Evolutionary conservation across 2,888 invertebrate genomes (phyloP), one percentile per base, ranked within the genome.

Genomic region (Leptinotarsa haldemani): DNA sequence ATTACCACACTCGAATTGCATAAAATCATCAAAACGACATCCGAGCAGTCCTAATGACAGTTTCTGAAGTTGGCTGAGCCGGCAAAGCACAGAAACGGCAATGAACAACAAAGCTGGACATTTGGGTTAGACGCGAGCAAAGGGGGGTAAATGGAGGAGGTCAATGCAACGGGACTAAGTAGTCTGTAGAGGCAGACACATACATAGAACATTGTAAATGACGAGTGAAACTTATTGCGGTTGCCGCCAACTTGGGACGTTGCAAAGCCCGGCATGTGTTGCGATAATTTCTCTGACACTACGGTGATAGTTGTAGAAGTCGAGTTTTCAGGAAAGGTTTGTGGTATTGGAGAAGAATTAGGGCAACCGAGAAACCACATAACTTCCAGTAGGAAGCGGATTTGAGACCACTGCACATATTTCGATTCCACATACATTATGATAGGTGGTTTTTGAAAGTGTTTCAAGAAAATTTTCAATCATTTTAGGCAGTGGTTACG

Each of bases 151-250:
- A 64, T 56, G 71, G 53, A 58, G 53, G 65, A 63, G 70, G 73
- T 71, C 72, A 73, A 71, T 71, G 70, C 69, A 63, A 40, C 52
- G 22, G 61, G 68, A 65, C 72, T 71, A 76, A 71, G 72, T 69
- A 71, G 30, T 71, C 30, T 52, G 64, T 65, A 40, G 71, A 73
- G 73, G 71, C 73, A 40, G 67, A 67, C 67, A 56, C 67, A 67
- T 56, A 72, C 67, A 75, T 56, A 75, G 74, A 69, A 73, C 65
- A 68, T 53, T 73, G 72, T 73, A 70, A 75, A 73, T 71, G 76
- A 71, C 75, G 72, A 73, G 66, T 63, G 61, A 73, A 78, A 79
- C 77, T 77, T 79, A 77, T 76, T 76, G 79, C 64, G 77, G 79
- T 77, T 75, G 63, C 74, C 65, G 58, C 64, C 46, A 72, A 74